Evolutionary conservation across 2,113 vertebrate genomes (phyloP).

Genomic region (Cinclus cinclus): DNA sequence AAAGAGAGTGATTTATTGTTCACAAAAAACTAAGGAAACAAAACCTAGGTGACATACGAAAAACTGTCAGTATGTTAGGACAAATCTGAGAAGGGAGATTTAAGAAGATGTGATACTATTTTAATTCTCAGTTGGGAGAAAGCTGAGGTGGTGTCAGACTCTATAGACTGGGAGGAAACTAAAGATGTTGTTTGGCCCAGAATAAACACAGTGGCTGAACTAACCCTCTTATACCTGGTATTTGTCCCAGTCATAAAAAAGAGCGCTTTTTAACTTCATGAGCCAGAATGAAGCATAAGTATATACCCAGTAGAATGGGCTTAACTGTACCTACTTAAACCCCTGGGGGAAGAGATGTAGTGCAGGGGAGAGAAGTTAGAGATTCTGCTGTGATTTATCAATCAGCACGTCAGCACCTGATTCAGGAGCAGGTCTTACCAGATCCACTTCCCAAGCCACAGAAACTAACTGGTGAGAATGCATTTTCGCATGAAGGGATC

Average conservation of each 20-base stretch:
- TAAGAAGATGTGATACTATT: background rate
- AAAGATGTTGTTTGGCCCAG: background rate
- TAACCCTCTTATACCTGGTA: background rate
- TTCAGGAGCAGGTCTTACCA: background rate
- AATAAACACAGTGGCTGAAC: background rate
- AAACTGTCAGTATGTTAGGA: background rate
- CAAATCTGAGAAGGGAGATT: background rate
- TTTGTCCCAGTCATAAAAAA: background rate
- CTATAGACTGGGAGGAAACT: background rate
- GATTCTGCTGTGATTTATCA: conserved; percentile 27
- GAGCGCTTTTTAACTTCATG: background rate
- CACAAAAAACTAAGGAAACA: background rate
- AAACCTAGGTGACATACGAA: background rate
- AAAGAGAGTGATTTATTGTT: background rate
- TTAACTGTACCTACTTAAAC: background rate
- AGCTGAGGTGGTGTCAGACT: background rate
- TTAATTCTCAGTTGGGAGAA: conserved; percentile 6
- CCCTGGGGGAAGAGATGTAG: background rate
- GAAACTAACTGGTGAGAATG: background rate
- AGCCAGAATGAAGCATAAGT: background rate
- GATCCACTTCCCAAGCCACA: background rate
- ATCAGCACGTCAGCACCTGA: conserved; percentile 44
- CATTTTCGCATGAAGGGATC: background rate
- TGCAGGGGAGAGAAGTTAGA: background rate
- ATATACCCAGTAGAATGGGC: background rate